Conservation (phyloP, 2,888 invertebrate species). For the Yponomeuta cagnagella region DNA sequence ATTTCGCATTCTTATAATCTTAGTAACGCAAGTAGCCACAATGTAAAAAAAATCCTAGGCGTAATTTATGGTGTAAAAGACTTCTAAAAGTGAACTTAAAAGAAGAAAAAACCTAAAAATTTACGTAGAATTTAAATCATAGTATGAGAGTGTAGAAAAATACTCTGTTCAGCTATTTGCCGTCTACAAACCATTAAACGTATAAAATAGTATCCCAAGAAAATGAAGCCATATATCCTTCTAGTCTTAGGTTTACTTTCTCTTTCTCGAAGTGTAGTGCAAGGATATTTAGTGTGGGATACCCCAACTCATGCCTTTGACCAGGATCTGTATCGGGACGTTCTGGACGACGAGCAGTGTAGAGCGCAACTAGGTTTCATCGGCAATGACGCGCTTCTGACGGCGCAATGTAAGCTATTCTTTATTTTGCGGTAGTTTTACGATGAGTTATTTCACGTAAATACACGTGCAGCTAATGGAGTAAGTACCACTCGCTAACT, state of each 20-base stretch:
- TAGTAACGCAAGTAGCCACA: neutral
- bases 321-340: constrained; percentile 41
- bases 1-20: neutral
- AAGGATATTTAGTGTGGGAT: neutral
- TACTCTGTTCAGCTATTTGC: no score
- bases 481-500: no score
- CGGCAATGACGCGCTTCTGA: constrained; percentile 30
- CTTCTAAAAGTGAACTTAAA: no score
- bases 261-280: neutral
- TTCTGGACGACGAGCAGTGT: constrained; percentile 46
- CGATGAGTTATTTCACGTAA: no score
- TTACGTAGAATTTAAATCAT: no score
- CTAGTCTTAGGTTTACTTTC: neutral
- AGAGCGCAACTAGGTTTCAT: constrained; percentile 42
- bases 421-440: no score
- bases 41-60: neutral
- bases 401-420: constrained; percentile 40
- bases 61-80: no score
- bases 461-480: no score
- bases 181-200: no score
- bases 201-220: neutral
- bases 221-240: neutral
- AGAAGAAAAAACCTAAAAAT: no score
- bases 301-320: constrained; percentile 32
- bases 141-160: no score